Evolutionary conservation across 2,797 vertebrate species (phyloP).

Genomic region (Parotocinclus haroldoi): DNA sequence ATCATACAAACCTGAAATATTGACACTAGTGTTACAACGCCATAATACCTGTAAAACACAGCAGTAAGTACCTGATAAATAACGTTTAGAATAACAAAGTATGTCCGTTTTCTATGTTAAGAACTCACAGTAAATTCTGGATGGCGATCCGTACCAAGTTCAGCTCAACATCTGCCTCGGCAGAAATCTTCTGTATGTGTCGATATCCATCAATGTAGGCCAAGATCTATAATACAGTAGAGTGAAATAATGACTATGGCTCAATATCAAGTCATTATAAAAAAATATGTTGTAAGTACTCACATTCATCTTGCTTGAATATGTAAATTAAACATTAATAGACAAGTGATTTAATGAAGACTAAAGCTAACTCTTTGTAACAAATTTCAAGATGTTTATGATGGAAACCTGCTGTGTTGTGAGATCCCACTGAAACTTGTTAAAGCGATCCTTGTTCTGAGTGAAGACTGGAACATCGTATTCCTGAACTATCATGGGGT

Average conservation of each 20-base stretch:
- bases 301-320: too few relatives aligned
- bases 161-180: constrained; percentile 93
- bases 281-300: too few relatives aligned
- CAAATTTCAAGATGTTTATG: too few relatives aligned
- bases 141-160: constrained; percentile 96
- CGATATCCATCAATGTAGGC: constrained; percentile 94
- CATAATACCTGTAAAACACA: constrained; percentile 84
- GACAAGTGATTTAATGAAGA: too few relatives aligned
- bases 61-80: neutral
- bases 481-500: constrained; percentile 92
- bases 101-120: neutral
- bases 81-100: neutral
- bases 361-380: too few relatives aligned
- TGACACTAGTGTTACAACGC: constrained; percentile 89
- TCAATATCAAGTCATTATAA: too few relatives aligned
- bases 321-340: too few relatives aligned
- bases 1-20: constrained; percentile 85
- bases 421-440: constrained; percentile 95
- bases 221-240: constrained; percentile 78
- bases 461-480: constrained; percentile 96
- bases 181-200: constrained; percentile 95
- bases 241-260: neutral
- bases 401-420: constrained; percentile 90
- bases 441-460: constrained; percentile 90
- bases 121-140: constrained; percentile 93